Base-by-base conservation (phyloP, 2,888 invertebrate species). In the Amphiduros pacificus region DNA sequence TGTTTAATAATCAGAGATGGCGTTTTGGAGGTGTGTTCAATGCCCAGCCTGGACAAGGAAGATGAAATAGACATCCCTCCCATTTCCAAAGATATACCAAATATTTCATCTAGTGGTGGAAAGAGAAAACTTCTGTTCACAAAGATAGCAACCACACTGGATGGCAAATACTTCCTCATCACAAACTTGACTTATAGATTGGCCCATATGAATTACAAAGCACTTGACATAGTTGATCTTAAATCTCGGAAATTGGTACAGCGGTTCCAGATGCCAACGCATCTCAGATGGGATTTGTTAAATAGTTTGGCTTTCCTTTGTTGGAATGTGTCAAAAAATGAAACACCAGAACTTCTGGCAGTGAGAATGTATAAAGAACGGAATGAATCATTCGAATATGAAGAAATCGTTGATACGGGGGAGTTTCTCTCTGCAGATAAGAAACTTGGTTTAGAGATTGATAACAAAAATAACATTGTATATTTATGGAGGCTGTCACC, bases 91-190 rank as follows among this genome's bases (percentile, higher is more conserved):
- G 63, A 65, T 14, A 52, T 67, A 44, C 36, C 41, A 5, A 58
- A 64, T 26, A 55, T 67, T 22, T 9, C 49, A 2, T 50, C 62
- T 11, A 54, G 20, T 20, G 51, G 49, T 20, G 62, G 61, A 17
- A 66, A 64, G 41, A 61, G 44, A 36, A 61, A 57, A 28, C 36
- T 68, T 5, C 24, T 55, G n/a, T 32, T 17, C 52, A 57, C 55
- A 28, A 63, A 62, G 24, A 11, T 62, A 31, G 68, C 51, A 24
- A 26, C 60, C 6, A 64, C 68, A 0, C 4, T 26, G 1, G 66
- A 68, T 58, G 41, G 55, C 11, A 51, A 56, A 27, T 66, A 66
- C 48, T 59, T 62, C 44, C 20, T 66, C 29, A 55, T 67, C n/a
- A 32, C 60, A 28, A 66, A 66, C 52, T 60, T 62, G 9, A 14